Evolutionary conservation across 2,797 vertebrate genomes (phyloP).

Genomic region (Botia almorhae): DNA sequence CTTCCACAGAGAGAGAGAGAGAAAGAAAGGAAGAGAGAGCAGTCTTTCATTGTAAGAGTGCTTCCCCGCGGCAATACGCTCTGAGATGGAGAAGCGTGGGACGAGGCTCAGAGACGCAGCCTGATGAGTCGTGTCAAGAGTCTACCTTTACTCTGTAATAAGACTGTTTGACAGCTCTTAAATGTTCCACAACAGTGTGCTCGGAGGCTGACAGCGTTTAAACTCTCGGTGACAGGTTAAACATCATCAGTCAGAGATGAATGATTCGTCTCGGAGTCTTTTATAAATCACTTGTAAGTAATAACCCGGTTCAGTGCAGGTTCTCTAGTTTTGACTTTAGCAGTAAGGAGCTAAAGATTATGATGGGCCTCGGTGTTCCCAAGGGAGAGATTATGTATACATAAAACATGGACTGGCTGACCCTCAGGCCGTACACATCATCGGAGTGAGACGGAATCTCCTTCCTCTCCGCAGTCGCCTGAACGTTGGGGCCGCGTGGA

Average conservation of each 20-base stretch:
- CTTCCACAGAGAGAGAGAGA: slow-evolving; percentile 38
- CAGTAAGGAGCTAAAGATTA: slow-evolving; percentile 26
- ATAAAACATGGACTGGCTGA: slow-evolving; percentile 41
- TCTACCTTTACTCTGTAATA: slow-evolving; percentile 58
- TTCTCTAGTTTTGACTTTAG: slow-evolving; percentile 4
- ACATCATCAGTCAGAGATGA: slow-evolving; percentile 49
- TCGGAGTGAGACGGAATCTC: slow-evolving; percentile 44
- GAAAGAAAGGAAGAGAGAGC: slow-evolving; percentile 58
- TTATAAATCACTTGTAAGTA: slow-evolving; percentile 25
- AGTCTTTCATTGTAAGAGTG: slow-evolving; percentile 58
- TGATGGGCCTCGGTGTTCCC: neutral
- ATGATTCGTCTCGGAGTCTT: slow-evolving; percentile 33
- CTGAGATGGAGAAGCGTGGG: slow-evolving; percentile 62
- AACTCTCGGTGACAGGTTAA: slow-evolving; percentile 48
- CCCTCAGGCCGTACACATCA: slow-evolving; percentile 48
- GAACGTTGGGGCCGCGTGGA: slow-evolving; percentile 41
- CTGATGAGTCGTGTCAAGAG: slow-evolving; percentile 59
- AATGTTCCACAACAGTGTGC: slow-evolving; percentile 56
- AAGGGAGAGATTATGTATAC: slow-evolving; percentile 28
- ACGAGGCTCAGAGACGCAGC: slow-evolving; percentile 47
- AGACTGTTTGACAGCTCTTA: slow-evolving; percentile 55
- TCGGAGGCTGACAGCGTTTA: slow-evolving; percentile 54
- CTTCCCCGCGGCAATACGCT: slow-evolving; percentile 62
- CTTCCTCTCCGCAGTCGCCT: slow-evolving; percentile 47
- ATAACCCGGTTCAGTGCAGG: neutral